These are phyloP conservation scores for Ischnus inquisitorius DNA, from an alignment of 2,888 invertebrate species.

Conservation along the genomic window DNA sequence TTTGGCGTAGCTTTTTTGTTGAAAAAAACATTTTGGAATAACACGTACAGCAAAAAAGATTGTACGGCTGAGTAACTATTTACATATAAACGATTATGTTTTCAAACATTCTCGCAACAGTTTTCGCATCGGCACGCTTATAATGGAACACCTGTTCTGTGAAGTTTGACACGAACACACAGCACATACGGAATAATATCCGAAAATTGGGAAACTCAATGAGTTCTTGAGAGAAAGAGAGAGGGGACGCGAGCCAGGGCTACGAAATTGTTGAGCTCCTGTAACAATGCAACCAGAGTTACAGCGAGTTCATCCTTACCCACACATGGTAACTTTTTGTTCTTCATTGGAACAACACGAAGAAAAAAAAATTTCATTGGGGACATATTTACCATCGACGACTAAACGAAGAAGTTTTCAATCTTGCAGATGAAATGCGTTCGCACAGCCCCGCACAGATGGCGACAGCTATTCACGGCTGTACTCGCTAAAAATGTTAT, in stretches of 20 bases:
- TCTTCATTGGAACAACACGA: background rate
- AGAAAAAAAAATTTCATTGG: background rate
- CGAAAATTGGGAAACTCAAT: background rate
- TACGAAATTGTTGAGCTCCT: background rate
- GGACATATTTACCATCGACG: background rate
- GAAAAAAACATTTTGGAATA: no score
- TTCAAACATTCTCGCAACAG: background rate
- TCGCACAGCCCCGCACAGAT: background rate
- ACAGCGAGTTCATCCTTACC: background rate
- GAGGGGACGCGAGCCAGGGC: background rate
- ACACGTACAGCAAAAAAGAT: no score
- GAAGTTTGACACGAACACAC: background rate
- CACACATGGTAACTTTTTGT: background rate
- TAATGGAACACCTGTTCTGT: background rate
- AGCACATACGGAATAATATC: background rate
- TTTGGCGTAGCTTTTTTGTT: no score
- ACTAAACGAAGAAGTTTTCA: background rate
- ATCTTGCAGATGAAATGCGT: background rate
- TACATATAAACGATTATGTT: no score
- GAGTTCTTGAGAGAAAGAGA: background rate
- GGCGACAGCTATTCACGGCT: background rate
- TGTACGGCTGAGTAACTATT: no score
- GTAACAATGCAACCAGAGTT: background rate
- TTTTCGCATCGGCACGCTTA: background rate
- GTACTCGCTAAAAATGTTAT: no score